Evolutionary conservation across 2,797 vertebrate genomes (phyloP).

Genomic region (Acestrorhynchus altus): DNA sequence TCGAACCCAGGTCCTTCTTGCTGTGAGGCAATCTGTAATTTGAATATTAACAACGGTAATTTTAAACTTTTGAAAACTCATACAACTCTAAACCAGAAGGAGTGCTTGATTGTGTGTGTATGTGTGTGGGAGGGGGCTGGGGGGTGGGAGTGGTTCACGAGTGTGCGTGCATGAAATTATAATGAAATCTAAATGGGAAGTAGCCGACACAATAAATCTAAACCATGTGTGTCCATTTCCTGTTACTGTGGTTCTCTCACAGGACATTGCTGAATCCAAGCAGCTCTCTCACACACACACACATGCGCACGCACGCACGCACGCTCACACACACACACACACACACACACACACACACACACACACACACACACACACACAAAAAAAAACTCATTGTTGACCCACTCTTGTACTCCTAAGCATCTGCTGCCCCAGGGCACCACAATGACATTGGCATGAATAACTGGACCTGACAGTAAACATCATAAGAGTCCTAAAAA

Average conservation of each 20-base stretch:
- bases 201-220: conserved; percentile 85
- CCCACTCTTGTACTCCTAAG: neutral
- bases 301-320: neutral
- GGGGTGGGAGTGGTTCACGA: neutral
- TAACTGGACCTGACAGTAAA: conserved; percentile 50
- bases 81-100: neutral
- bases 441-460: conserved; percentile 1
- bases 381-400: neutral
- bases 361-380: conserved; percentile 31
- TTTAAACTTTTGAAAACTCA: too few species aligned
- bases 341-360: conserved; percentile 29
- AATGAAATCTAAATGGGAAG: conserved; percentile 89
- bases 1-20: too few species aligned
- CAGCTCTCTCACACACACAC: conserved; percentile 23
- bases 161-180: conserved; percentile 47
- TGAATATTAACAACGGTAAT: too few species aligned
- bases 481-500: conserved; percentile 25
- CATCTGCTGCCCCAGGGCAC: neutral
- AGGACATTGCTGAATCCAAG: conserved; percentile 65
- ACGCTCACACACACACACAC: neutral
- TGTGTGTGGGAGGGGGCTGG: conserved; percentile 17
- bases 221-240: conserved; percentile 91
- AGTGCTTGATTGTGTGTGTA: conserved; percentile 13
- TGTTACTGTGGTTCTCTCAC: conserved; percentile 90
- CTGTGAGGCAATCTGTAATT: too few species aligned